Conservation (phyloP, 2,113 vertebrate genomes). For the Oenanthe oenanthe region DNA sequence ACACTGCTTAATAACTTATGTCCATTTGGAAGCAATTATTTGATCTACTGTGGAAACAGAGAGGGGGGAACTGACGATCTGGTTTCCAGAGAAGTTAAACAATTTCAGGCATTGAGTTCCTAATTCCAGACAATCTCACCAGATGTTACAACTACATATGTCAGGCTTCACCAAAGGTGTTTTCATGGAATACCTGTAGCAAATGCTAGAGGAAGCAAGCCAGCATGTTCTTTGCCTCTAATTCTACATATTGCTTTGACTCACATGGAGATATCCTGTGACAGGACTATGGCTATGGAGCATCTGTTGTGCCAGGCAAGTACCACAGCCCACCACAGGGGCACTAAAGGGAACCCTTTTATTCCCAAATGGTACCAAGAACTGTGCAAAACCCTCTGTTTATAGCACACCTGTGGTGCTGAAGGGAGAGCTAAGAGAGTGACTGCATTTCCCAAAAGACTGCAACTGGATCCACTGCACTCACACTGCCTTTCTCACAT, state of each 20-base stretch:
- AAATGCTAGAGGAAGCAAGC: not conserved
- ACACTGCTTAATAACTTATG: slow-evolving; percentile 39
- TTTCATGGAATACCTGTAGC: not conserved
- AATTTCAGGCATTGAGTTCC: not conserved
- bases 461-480: not conserved
- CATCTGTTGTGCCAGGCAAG: rapidly evolving
- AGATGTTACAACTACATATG: not conserved
- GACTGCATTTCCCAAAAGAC: not conserved
- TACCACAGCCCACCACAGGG: not conserved
- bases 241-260: not conserved
- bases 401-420: not conserved
- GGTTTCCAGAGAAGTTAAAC: not conserved
- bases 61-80: not conserved
- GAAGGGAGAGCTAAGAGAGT: rapidly evolving
- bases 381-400: not conserved
- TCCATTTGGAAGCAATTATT: slow-evolving; percentile 53
- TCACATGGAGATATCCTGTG: not conserved
- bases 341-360: not conserved
- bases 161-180: not conserved
- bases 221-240: not conserved
- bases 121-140: not conserved
- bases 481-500: rapidly evolving
- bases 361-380: not conserved
- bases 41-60: not conserved
- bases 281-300: rapidly evolving